Conservation (phyloP, 2,113 vertebrate genomes). For the Apteryx mantelli region DNA sequence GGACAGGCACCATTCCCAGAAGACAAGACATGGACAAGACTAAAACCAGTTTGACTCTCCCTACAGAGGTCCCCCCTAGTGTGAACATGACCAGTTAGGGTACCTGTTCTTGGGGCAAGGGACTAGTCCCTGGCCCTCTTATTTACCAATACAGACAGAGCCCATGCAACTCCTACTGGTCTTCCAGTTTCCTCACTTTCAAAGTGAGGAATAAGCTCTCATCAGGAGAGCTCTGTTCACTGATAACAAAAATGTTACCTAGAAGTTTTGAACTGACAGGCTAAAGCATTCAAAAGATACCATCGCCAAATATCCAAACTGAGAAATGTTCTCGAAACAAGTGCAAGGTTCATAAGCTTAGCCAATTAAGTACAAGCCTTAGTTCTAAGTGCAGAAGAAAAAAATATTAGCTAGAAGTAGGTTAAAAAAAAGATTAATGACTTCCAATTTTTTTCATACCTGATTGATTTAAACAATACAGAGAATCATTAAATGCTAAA, state of each 20-base stretch:
- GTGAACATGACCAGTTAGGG: not conserved
- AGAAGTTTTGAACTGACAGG: not conserved
- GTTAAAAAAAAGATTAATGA: not conserved
- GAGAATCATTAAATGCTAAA: not conserved
- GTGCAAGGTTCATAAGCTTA: not conserved
- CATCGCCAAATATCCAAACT: not conserved
- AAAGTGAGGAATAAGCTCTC: not conserved
- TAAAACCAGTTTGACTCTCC: not conserved
- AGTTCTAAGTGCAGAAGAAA: not conserved
- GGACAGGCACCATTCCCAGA: not conserved
- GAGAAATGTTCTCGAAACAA: rapidly evolving
- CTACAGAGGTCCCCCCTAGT: not conserved
- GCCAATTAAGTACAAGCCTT: not conserved
- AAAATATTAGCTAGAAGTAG: not conserved
- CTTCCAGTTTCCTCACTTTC: not conserved
- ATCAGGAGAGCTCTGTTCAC: not conserved
- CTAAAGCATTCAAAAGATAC: not conserved
- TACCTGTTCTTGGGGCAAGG: not conserved
- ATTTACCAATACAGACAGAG: not conserved
- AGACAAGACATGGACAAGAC: not conserved
- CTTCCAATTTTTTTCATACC: not conserved
- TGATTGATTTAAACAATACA: not conserved
- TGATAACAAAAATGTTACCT: not conserved
- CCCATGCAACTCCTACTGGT: not conserved
- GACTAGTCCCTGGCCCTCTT: not conserved